Percentiles rank a stretch among this genome's conserved stretches.
Conservation (phyloP, 1,140 invertebrate species). For the Zaprionus davidi region DNA sequence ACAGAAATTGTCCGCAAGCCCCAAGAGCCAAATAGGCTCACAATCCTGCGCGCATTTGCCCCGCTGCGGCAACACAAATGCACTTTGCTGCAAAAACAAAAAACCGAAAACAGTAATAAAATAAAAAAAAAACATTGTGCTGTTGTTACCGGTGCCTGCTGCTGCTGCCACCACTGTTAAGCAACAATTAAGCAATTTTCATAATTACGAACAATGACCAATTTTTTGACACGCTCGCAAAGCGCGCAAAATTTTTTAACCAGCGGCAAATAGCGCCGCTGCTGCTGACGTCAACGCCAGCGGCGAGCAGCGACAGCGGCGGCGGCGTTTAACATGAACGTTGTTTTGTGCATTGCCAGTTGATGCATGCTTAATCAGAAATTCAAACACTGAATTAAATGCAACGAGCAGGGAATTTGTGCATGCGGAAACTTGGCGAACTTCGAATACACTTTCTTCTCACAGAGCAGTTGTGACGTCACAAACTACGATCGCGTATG, state of each 20-base stretch:
- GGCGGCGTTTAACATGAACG: slow-evolving; percentile 43
- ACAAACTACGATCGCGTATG: background rate
- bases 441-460: slow-evolving; percentile 17
- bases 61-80: slow-evolving; percentile 22
- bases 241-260: slow-evolving; percentile 78
- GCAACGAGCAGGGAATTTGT: slow-evolving; percentile 27
- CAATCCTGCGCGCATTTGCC: slow-evolving; percentile 32
- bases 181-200: slow-evolving; percentile 83
- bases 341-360: slow-evolving; percentile 44
- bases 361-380: slow-evolving; percentile 70
- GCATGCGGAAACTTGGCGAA: slow-evolving; percentile 10
- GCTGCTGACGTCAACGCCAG: slow-evolving; percentile 10
- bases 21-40: background rate
- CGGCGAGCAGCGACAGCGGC: slow-evolving; percentile 8
- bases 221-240: slow-evolving; percentile 82
- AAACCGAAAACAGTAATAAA: slow-evolving; percentile 9
- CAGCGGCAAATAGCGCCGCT: slow-evolving; percentile 63
- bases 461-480: background rate
- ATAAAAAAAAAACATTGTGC: slow-evolving; percentile 36
- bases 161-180: slow-evolving; percentile 58
- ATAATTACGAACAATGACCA: slow-evolving; percentile 83
- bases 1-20: slow-evolving; percentile 26
- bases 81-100: slow-evolving; percentile 11
- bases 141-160: slow-evolving; percentile 23
- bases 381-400: slow-evolving; percentile 47